A percentile compares a stretch with the other conserved stretches of the same genome.
Evolutionary conservation across 2,113 vertebrate genomes (phyloP).

Genomic region (Pollimyrus isidori): DNA sequence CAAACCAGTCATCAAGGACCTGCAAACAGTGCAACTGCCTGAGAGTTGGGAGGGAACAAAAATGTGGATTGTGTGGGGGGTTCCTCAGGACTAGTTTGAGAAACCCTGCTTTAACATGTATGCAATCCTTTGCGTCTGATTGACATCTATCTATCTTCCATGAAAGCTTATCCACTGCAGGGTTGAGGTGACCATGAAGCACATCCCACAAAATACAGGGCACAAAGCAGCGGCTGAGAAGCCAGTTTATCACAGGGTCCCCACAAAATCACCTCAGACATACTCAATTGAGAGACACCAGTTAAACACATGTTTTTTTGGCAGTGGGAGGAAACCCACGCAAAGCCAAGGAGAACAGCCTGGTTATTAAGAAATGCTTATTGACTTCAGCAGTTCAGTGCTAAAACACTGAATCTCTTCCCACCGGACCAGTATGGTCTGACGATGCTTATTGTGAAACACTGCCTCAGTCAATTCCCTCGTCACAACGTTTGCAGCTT

Average conservation of each 20-base stretch:
- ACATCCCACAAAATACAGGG: neutral
- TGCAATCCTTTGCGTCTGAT: neutral
- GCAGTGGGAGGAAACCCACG: neutral
- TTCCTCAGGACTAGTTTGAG: neutral
- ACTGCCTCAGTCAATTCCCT: neutral
- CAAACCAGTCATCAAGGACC: neutral
- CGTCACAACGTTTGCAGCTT: neutral
- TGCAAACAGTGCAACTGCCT: neutral
- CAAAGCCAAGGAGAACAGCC: neutral
- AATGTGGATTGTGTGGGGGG: neutral
- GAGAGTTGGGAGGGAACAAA: neutral
- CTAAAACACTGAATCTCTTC: slow-evolving; percentile 1
- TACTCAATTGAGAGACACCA: neutral
- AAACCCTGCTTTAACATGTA: neutral
- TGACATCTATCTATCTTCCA: neutral
- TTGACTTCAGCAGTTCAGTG: neutral
- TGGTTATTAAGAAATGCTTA: neutral
- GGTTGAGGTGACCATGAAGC: neutral
- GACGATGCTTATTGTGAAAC: neutral
- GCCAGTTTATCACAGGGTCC: neutral
- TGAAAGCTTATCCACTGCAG: neutral
- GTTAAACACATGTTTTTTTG: neutral
- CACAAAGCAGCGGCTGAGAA: neutral
- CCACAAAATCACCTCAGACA: neutral
- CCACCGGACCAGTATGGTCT: neutral